Base-by-base conservation (phyloP, 2,888 invertebrate species). In the Pollenia labialis region DNA sequence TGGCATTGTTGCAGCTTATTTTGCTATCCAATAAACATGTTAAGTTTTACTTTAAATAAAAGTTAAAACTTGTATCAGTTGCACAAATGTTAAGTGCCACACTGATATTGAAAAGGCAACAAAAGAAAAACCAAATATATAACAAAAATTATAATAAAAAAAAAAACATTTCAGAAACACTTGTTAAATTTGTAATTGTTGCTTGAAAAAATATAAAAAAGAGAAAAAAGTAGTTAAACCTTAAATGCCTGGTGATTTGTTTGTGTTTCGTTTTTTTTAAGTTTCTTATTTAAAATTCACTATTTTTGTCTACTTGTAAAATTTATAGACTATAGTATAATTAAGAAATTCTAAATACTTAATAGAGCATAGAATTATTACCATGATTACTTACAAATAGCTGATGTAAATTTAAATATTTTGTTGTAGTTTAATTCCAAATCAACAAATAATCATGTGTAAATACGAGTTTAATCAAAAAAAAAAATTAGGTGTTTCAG, bases 261-360 rank as follows among this genome's bases (percentile, higher is more conserved):
- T 76, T 66, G 50, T 68, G 64, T 46, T 54, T 48, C 4, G 52
- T 40, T 77, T 81, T 42, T 23, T 42, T 79, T 79, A 52, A 52
- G 40, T 44, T 62, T 54, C 58, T 56, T 74, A 23, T 77, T 66
- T 54, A 6, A 12, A 48, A 77, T 42, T 50, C 44, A 12, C 23
- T 44, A 48, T 79, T 69, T 42, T 68, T 64, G 52, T 58, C 40
- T 58, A 42, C 68, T 46, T 60, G 69, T 62, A 44, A 72, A 48
- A 42, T 44, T 52, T 50, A 8, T 40, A 50, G 60, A 52, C 32
- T 66, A n/a, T 50, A 66, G 69, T 69, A 50, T 62, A 69, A 74
- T 82, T 79, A 82, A 79, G 74, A 86, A 79, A 82, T 82, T 82
- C 82, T 75, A 52, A 56, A 50, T 52, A 80, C 18, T 80, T 76